Evolutionary conservation across 2,113 vertebrate genomes (phyloP).

Genomic region (Tupaia chinensis): DNA sequence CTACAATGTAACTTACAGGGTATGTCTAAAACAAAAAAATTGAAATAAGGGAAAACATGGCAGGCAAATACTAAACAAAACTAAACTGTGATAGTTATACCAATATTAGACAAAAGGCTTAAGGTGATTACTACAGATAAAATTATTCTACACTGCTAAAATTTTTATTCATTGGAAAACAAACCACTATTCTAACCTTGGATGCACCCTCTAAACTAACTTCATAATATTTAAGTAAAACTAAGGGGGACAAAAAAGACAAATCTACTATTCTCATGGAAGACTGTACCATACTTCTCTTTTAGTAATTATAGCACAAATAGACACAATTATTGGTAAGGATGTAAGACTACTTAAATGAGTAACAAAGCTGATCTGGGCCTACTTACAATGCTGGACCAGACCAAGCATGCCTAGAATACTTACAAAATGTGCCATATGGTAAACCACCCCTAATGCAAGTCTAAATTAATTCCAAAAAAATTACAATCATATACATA

Average conservation of each 20-base stretch:
- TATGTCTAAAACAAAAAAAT: not conserved
- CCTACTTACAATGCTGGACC: not conserved
- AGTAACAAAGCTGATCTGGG: not conserved
- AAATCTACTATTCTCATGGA: constrained; percentile 2
- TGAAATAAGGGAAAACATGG: not conserved
- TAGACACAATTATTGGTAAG: constrained; percentile 24
- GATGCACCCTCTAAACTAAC: not conserved
- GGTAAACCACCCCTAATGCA: not conserved
- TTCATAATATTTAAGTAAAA: constrained; percentile 49
- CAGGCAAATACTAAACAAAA: not conserved
- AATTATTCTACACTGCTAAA: constrained; percentile 9
- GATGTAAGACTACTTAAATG: not conserved
- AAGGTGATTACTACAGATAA: constrained; percentile 2
- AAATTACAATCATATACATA: not conserved
- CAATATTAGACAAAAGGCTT: constrained; percentile 4
- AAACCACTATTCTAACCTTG: constrained; percentile 38
- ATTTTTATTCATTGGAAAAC: constrained; percentile 20
- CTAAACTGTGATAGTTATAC: not conserved
- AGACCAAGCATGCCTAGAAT: not conserved
- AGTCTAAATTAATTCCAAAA: constrained; percentile 41
- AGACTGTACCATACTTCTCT: not conserved
- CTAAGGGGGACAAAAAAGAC: not conserved
- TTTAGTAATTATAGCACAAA: constrained; percentile 15
- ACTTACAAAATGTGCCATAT: not conserved
- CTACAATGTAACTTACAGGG: not conserved